Percentiles rank a stretch among this genome's conserved stretches.
phyloP scores from a whole-genome alignment of 64 coral and sea anemone genomes.

The Montipora efflorescens region DNA sequence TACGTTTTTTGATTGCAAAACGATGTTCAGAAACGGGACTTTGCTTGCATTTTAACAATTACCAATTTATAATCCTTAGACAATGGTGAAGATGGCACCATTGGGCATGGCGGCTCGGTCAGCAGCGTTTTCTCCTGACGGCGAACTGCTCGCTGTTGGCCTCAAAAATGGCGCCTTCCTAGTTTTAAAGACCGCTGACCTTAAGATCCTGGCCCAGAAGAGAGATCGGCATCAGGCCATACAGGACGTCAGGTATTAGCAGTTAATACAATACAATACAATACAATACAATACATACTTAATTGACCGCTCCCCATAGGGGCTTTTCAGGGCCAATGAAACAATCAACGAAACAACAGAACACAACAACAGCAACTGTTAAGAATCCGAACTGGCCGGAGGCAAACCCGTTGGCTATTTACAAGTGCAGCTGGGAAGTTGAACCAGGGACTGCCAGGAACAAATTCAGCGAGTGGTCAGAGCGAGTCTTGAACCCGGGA shows the following conservation, averaged over 20 bases:
- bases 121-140: conserved; percentile 90
- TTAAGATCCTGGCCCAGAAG: conserved; percentile 80
- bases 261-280: neutral
- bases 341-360: too few relatives aligned
- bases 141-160: conserved; percentile 92
- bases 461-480: too few relatives aligned
- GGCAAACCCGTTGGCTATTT: too few relatives aligned
- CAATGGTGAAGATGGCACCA: conserved; percentile 76
- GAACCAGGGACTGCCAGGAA: too few relatives aligned
- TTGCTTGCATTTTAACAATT: neutral
- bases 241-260: conserved; percentile 78
- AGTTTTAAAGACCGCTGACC: conserved; percentile 78
- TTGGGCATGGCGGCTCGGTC: conserved; percentile 84
- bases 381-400: too few relatives aligned
- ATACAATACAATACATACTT: too few relatives aligned
- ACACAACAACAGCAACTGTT: too few relatives aligned
- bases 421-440: too few relatives aligned
- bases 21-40: neutral
- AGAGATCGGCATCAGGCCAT: conserved; percentile 89
- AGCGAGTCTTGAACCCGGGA: too few relatives aligned
- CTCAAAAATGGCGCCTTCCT: conserved; percentile 92
- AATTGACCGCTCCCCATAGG: too few relatives aligned
- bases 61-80: conserved; percentile 21
- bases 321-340: too few relatives aligned
- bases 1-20: neutral